phyloP scores from a whole-genome alignment of 2,888 invertebrate genomes.

The Cheilosia vernalis region DNA sequence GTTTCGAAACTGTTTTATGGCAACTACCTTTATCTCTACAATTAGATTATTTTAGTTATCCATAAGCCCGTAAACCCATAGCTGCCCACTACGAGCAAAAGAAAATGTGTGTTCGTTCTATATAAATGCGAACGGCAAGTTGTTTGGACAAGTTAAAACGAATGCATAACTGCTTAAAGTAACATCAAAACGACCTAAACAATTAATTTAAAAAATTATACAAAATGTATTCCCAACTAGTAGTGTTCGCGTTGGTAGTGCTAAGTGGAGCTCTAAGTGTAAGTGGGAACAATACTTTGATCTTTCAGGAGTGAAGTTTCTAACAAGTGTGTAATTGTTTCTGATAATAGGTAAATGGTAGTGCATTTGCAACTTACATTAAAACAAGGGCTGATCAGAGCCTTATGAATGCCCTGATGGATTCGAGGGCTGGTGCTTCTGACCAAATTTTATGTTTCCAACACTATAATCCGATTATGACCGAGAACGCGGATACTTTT shows the following conservation, averaged over 20 bases:
- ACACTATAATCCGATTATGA: conserved; percentile 78
- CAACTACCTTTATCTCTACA: too few species aligned
- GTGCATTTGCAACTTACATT: background rate
- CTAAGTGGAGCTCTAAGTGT: conserved; percentile 23
- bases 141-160: conserved; percentile 29
- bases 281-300: conserved; percentile 2
- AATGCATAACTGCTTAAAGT: conserved; percentile 15
- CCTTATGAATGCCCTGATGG: conserved; percentile 76
- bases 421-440: conserved; percentile 75
- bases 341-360: conserved; percentile 51
- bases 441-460: conserved; percentile 77
- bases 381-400: conserved; percentile 74
- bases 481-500: conserved; percentile 76
- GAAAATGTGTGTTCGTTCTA: background rate
- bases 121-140: conserved; percentile 36
- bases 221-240: conserved; percentile 25
- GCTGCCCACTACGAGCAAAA: background rate
- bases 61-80: background rate
- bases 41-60: background rate
- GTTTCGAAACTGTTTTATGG: too few species aligned
- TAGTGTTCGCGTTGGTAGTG: conserved; percentile 22
- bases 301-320: background rate
- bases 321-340: conserved; percentile 1
- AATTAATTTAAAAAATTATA: background rate
- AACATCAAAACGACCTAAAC: conserved; percentile 34